Evolutionary conservation across 2,797 vertebrate species (phyloP).

Genomic region (Orestias chungarensis): DNA sequence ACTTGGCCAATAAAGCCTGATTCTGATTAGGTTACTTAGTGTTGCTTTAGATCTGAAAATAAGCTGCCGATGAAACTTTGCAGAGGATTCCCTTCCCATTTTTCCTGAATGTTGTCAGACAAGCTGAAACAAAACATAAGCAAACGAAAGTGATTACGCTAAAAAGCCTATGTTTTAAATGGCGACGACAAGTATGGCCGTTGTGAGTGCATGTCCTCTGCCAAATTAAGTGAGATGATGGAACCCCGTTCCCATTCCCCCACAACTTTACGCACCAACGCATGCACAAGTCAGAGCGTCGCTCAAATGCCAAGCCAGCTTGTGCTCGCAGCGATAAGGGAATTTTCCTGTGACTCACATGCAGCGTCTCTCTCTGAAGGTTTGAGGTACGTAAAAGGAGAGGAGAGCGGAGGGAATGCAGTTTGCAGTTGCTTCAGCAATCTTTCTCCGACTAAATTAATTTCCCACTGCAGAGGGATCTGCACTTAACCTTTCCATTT

Average conservation of each 20-base stretch:
- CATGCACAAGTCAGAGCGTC: constrained; percentile 41
- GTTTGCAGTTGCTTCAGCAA: constrained; percentile 62
- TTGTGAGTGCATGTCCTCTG: background rate
- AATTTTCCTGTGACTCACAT: constrained; percentile 71
- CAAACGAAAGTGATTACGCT: background rate
- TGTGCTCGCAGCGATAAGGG: constrained; percentile 68
- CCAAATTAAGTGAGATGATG: constrained; percentile 31
- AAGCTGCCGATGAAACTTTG: constrained; percentile 22
- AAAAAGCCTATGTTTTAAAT: background rate
- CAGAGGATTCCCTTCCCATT: background rate
- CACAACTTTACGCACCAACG: constrained; percentile 47
- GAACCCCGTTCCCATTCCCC: constrained; percentile 43
- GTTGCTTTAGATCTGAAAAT: constrained; percentile 45
- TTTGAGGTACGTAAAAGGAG: constrained; percentile 53
- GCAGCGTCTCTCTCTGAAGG: constrained; percentile 59
- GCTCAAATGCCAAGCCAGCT: constrained; percentile 63
- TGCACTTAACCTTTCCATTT: constrained; percentile 63
- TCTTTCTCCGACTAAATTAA: constrained; percentile 45
- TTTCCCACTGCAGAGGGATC: constrained; percentile 45
- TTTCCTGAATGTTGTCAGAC: background rate
- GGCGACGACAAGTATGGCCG: background rate
- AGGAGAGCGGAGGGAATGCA: constrained; percentile 46
- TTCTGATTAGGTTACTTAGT: too few relatives aligned
- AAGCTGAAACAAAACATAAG: background rate
- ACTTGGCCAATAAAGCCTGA: too few relatives aligned